phyloP scores from a whole-genome alignment of 1,140 invertebrate genomes.

The Brachionus angularis region DNA sequence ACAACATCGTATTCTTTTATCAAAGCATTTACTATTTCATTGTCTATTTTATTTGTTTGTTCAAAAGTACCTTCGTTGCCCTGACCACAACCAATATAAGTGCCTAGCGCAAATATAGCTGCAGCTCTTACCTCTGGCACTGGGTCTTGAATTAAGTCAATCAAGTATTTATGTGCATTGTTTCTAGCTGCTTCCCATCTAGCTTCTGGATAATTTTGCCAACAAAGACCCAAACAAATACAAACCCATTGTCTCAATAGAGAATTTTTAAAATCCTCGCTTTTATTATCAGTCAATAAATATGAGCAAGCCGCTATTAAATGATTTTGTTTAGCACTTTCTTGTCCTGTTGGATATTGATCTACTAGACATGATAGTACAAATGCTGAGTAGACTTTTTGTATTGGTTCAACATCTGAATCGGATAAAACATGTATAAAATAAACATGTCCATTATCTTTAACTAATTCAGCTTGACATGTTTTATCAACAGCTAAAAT shows the following conservation, averaged over 20 bases:
- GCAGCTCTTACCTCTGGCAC: constrained; percentile 27
- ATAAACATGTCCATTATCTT: constrained; percentile 90
- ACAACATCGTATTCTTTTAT: constrained; percentile 28
- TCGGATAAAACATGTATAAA: constrained; percentile 64
- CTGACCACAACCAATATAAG: background rate
- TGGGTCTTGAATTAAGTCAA: background rate
- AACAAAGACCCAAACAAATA: constrained; percentile 16
- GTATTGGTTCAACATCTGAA: background rate
- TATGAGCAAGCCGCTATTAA: constrained; percentile 9
- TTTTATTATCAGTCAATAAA: background rate
- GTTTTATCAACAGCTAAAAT: constrained; percentile 92
- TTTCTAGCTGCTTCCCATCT: constrained; percentile 18
- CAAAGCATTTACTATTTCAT: background rate
- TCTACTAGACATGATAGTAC: background rate
- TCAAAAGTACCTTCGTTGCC: constrained; percentile 20
- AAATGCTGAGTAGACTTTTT: constrained; percentile 40
- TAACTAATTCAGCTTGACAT: constrained; percentile 88
- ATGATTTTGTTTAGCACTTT: constrained; percentile 16
- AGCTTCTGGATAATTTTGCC: constrained; percentile 25
- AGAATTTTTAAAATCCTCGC: background rate
- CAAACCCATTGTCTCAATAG: constrained; percentile 22
- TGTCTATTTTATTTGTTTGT: constrained; percentile 12
- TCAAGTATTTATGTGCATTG: background rate
- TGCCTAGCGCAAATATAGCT: constrained; percentile 19
- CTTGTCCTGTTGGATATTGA: background rate